phyloP scores from a whole-genome alignment of 64 coral and sea anemone species.

The Montipora sp. region DNA sequence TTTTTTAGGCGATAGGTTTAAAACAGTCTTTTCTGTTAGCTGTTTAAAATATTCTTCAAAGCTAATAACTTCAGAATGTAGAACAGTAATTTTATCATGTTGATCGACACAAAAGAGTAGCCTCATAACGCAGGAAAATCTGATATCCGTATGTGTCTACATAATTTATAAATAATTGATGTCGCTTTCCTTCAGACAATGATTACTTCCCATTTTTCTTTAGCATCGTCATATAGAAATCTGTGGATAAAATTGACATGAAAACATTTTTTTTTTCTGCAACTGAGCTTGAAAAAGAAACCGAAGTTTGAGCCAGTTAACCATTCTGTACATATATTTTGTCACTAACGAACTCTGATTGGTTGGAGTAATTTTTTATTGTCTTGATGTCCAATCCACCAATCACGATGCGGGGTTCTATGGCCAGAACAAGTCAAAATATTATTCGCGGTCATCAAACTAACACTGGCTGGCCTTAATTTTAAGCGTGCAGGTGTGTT shows the following conservation, averaged over 20 bases:
- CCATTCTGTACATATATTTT: conserved; percentile 45
- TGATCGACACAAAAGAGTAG: conserved; percentile 38
- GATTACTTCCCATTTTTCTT: not conserved
- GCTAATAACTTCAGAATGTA: conserved; percentile 33
- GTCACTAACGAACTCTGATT: conserved; percentile 29
- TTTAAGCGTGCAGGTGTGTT: conserved; percentile 72
- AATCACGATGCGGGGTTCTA: conserved; percentile 54
- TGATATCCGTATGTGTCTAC: conserved; percentile 40
- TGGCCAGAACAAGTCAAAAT: conserved; percentile 68
- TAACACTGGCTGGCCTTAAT: conserved; percentile 23
- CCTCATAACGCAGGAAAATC: conserved; percentile 26
- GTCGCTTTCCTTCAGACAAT: not conserved
- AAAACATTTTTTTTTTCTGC: not conserved
- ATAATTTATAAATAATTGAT: conserved; percentile 41
- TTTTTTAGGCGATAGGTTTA: not conserved
- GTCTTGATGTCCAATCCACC: conserved; percentile 3
- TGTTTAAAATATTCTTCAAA: conserved; percentile 11
- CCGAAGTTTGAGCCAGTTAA: not conserved
- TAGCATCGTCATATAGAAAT: not conserved
- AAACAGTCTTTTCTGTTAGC: not conserved
- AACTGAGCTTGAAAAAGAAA: not conserved
- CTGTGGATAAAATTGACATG: not conserved
- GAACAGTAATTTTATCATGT: conserved; percentile 34
- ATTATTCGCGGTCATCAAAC: conserved; percentile 68
- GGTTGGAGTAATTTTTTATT: conserved; percentile 36